Conservation (phyloP, 1,140 invertebrate genomes). For the Eumeta japonica region DNA sequence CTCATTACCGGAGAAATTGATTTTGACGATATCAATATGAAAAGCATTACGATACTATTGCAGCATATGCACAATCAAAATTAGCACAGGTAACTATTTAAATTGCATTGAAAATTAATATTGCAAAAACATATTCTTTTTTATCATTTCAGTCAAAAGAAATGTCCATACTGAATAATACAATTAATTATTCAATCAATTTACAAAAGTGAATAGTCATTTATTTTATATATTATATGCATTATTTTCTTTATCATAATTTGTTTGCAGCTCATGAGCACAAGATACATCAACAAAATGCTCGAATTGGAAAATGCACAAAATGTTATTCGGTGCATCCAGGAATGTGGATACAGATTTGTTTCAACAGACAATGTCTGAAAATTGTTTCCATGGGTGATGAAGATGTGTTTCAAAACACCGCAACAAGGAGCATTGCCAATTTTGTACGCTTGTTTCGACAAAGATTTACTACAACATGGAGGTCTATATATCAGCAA, state of each 20-base stretch:
- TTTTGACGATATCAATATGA: slow-evolving; percentile 75
- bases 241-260: slow-evolving; percentile 1
- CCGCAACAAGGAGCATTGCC: slow-evolving; percentile 74
- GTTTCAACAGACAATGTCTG: slow-evolving; percentile 67
- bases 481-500: slow-evolving; percentile 76
- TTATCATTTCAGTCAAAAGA: no score
- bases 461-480: slow-evolving; percentile 66
- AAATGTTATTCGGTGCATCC: slow-evolving; percentile 79
- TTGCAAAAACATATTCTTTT: no score
- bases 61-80: slow-evolving; percentile 85
- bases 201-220: no score
- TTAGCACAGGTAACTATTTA: slow-evolving; percentile 71
- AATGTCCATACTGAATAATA: no score
- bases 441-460: slow-evolving; percentile 72
- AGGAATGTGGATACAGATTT: slow-evolving; percentile 82
- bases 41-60: slow-evolving; percentile 62
- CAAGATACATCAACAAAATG: slow-evolving; percentile 66
- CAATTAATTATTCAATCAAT: no score
- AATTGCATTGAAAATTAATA: no score
- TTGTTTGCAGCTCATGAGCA: slow-evolving; percentile 61
- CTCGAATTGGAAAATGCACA: slow-evolving; percentile 59
- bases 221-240: not conserved
- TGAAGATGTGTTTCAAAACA: slow-evolving; percentile 65
- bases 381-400: slow-evolving; percentile 60
- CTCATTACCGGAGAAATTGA: slow-evolving; percentile 74